Percentiles rank a stretch among this genome's conserved stretches.
These are phyloP conservation scores for Barypeithes pellucidus DNA, from an alignment of 2,888 invertebrate genomes.

Conservation along the genomic window DNA sequence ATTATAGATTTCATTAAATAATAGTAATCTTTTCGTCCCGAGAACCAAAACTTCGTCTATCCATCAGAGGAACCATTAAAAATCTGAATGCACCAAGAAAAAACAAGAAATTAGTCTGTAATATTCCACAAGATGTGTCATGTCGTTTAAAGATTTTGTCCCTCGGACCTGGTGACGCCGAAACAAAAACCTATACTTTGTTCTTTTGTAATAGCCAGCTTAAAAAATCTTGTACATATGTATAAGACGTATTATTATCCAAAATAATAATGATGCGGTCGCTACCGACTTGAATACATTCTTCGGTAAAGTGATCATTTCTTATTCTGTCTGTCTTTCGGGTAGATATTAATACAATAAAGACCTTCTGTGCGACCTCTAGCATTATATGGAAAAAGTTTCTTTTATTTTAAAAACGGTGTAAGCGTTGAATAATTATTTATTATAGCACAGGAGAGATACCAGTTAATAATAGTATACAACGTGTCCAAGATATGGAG, in stretches of 20 bases:
- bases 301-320: conserved; percentile 43
- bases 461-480: too few relatives aligned
- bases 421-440: too few relatives aligned
- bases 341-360: conserved; percentile 9
- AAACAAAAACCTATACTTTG: conserved; percentile 23
- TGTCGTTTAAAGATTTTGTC: conserved; percentile 42
- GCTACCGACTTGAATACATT: conserved; percentile 52
- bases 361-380: background rate
- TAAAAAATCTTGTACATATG: conserved; percentile 37
- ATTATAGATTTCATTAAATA: conserved; percentile 33
- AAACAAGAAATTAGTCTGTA: conserved; percentile 36
- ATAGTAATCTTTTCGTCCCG: conserved; percentile 15
- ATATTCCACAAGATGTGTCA: conserved; percentile 40
- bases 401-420: too few relatives aligned
- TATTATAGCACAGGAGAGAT: too few relatives aligned
- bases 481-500: too few relatives aligned
- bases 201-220: conserved; percentile 39
- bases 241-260: conserved; percentile 61
- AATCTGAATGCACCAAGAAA: conserved; percentile 25
- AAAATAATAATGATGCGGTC: conserved; percentile 60
- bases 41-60: background rate
- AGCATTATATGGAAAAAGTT: too few relatives aligned
- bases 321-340: conserved; percentile 6
- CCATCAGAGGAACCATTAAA: conserved; percentile 9
- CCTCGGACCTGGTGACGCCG: conserved; percentile 17